A percentile compares a stretch with the other conserved stretches of the same genome.
Conservation (phyloP, 2,113 vertebrate genomes). For the Anguilla japonica region DNA sequence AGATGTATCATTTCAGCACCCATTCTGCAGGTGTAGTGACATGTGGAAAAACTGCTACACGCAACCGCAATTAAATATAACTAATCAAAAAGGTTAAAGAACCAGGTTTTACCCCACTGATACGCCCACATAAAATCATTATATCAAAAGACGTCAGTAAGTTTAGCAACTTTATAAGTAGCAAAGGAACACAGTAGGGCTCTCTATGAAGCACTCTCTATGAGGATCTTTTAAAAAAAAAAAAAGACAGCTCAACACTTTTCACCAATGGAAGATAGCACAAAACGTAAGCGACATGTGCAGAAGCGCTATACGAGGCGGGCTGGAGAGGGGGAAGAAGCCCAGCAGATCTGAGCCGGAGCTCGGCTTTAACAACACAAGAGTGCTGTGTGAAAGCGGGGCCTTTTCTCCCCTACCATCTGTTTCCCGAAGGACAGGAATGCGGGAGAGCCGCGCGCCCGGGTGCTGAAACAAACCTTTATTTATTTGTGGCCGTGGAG, state of each 20-base stretch:
- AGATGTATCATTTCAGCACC: not conserved
- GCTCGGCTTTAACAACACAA: not conserved
- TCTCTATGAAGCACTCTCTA: not conserved
- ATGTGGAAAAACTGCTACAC: not conserved
- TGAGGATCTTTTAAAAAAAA: not conserved
- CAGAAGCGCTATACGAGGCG: not conserved
- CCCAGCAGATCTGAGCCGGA: not conserved
- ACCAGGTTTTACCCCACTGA: not conserved
- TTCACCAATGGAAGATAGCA: not conserved
- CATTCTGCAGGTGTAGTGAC: not conserved
- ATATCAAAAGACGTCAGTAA: not conserved
- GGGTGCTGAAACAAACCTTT: conserved; percentile 56
- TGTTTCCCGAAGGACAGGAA: conserved; percentile 51
- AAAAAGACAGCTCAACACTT: not conserved
- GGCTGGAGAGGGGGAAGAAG: not conserved
- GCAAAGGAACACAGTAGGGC: not conserved
- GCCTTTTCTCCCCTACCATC: conserved; percentile 54
- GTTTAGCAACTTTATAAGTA: not conserved
- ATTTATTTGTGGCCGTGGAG: conserved; percentile 56
- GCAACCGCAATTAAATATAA: not conserved
- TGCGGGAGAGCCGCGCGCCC: conserved; percentile 42
- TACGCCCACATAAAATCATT: not conserved
- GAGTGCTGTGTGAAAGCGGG: not conserved
- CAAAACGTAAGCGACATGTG: not conserved
- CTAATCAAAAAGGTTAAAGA: not conserved